Evolutionary conservation across 2,888 invertebrate species (phyloP), one percentile per base, ranked within the genome.

Genomic region (Cephus pulcher): DNA sequence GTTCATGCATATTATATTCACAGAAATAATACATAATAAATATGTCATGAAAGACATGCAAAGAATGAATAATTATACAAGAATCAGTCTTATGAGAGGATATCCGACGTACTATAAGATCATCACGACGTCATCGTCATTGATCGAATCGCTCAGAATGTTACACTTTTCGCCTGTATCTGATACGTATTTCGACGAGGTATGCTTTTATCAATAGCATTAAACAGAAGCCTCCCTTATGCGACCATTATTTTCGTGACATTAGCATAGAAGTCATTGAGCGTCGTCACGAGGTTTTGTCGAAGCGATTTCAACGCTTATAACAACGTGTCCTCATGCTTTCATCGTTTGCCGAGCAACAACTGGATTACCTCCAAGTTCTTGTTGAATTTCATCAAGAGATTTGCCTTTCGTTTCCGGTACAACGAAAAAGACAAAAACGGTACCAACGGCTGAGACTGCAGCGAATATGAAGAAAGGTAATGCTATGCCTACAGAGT

Each of bases 381-480:
- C 92, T 9, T 83, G 81, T 82, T 93, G 93, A 81, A 93, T 93
- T 81, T 93, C 88, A 34, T 92, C 92, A 34, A 93, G 82, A 3
- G 92, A 90, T 85, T 93, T 93, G 11, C 92, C 92, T 86, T 92
- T 93, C 1, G 93, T 93, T 84, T 93, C 92, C 0, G 95, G 95
- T 0, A 95, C 94, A 6, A 94, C 85, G 83, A 95, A 93, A 91
- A 93, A 94, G 40, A 96, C 95, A 86, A 96, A 96, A 33, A 95
- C 82, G 56, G 94, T 93, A 0, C 95, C 96, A 0, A 95, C 4
- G 0, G 94, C 86, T 86, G 96, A 95, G 40, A 96, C 92, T 1
- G 92, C 94, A 1, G 95, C 94, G 87, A 96, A 97, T 70, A 96
- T 90, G 95, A 96, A 96, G 90, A 96, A 97, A 37, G 96, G 95